Base-by-base conservation (phyloP, 2,888 invertebrate genomes). In the Cyrtodaria siliqua region DNA sequence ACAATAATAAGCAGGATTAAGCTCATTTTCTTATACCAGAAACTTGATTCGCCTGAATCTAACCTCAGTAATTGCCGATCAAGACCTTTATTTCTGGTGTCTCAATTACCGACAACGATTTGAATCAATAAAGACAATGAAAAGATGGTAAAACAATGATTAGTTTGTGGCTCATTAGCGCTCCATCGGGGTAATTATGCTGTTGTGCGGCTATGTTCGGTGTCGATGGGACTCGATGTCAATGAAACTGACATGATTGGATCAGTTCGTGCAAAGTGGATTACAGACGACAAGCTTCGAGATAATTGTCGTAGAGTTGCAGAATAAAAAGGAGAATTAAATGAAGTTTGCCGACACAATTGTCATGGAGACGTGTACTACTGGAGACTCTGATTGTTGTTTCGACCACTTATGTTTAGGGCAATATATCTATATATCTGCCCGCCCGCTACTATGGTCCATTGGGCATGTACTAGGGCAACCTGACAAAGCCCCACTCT, bases 71-170 rank as follows among this genome's bases (percentile, higher is more conserved):
- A 62, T 62, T 50, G 50, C 62, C 62, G 50, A 62, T 62, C 62
- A 50, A 23, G 38, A 50, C 40, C 62, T 62, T 62, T 62, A 62
- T 62, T 62, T 62, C 47, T 23, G 29, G 27, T 50, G 47, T 42
- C 29, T 33, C 40, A 69, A 69, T 69, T 68, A 42, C 53, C 63
- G 40, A 26, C 57, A 20, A 9, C 6, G 57, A 67, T 66, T 66
- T 49, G 24, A 63, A 77, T 72, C 72, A 70, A 81, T 78, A 38
- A 57, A 61, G 79, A 77, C 82, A 81, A 83, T 85, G 76, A 83
- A 82, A 76, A 67, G 83, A 79, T 80, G 79, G 64, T 83, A 83
- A 85, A 85, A 85, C 85, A 85, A 85, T 79, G 85, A 85, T 85
- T 83, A 83, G 68, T 74, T 62, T 67, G 49, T 61, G 75, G 75